Conservation (phyloP, 2,888 invertebrate species). For the Apomyelois bistriatella region DNA sequence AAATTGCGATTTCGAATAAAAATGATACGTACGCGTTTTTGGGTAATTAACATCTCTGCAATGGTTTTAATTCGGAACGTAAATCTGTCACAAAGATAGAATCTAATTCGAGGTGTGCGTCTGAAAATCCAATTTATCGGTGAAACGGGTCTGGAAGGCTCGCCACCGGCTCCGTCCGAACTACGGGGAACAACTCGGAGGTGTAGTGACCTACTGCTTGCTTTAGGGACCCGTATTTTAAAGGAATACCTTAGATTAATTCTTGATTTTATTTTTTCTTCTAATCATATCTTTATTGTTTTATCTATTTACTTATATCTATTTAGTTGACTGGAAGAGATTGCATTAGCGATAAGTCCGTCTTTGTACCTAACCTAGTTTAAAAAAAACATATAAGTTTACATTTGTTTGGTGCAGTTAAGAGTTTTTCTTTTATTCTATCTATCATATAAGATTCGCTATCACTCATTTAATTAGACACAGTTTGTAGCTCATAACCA, state of each 20-base stretch:
- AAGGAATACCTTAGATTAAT: background rate
- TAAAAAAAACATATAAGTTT: too few relatives aligned
- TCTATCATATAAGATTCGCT: too few relatives aligned
- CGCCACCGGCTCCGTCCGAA: background rate
- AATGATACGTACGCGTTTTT: background rate
- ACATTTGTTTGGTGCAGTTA: too few relatives aligned
- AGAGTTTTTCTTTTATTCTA: too few relatives aligned
- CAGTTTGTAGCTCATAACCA: too few relatives aligned
- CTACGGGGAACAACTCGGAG: background rate
- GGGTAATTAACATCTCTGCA: background rate
- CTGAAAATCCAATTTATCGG: conserved; percentile 9
- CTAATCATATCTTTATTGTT: too few relatives aligned
- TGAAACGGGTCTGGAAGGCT: background rate
- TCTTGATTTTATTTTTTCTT: too few relatives aligned
- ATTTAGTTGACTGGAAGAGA: too few relatives aligned
- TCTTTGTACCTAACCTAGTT: too few relatives aligned
- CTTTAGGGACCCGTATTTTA: background rate
- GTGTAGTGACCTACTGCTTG: background rate
- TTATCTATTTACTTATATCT: too few relatives aligned
- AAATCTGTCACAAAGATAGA: conserved; percentile 2
- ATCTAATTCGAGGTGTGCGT: conserved; percentile 5
- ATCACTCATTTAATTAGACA: too few relatives aligned
- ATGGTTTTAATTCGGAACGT: conserved; percentile 2
- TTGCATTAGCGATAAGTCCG: too few relatives aligned
- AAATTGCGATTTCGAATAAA: background rate